Evolutionary conservation across 2,113 vertebrate genomes (phyloP).

Genomic region (Engraulis encrasicolus): DNA sequence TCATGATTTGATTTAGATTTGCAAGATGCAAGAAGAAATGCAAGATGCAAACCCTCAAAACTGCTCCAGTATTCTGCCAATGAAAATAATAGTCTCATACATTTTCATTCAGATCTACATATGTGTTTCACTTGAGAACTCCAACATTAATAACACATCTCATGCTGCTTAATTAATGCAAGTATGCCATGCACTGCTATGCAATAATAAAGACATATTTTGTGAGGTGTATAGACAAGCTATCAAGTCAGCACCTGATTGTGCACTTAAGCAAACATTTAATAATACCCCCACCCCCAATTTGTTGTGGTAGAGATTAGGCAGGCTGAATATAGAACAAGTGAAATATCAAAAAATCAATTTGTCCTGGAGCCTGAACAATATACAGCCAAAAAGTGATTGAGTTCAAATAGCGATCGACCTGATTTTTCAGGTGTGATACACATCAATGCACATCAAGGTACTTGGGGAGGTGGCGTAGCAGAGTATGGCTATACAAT

Average conservation of each 20-base stretch:
- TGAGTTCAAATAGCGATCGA: background rate
- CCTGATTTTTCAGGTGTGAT: conserved; percentile 19
- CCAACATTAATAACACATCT: no score
- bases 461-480: conserved; percentile 1
- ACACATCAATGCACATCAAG: background rate
- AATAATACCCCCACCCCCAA: background rate
- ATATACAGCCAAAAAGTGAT: background rate
- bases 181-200: no score
- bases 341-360: background rate
- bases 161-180: no score
- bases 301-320: background rate
- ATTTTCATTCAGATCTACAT: no score
- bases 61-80: no score
- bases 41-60: no score
- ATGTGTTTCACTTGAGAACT: no score
- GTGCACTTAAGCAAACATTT: background rate
- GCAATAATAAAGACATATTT: background rate
- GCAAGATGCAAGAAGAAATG: no score
- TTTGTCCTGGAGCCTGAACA: background rate
- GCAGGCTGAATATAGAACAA: background rate
- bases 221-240: background rate
- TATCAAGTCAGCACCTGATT: background rate
- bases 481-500: no score
- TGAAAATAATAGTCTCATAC: no score
- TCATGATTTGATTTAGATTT: no score